Evolutionary conservation across 2,797 vertebrate genomes (phyloP).

Genomic region (Parotocinclus haroldoi): DNA sequence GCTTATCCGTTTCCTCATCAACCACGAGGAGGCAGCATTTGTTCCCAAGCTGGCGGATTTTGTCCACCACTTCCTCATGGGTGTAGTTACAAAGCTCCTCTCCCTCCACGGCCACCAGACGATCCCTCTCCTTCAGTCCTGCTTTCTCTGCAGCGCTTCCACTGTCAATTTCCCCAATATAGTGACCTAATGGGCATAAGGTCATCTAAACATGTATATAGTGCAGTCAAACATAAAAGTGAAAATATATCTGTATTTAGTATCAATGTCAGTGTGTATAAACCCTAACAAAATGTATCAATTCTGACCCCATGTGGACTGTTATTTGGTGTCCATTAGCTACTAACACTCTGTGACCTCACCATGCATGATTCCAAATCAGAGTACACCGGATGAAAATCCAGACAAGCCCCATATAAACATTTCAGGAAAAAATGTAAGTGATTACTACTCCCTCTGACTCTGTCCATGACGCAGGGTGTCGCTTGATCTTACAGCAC

Average conservation of each 20-base stretch:
- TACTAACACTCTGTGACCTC: too few species aligned
- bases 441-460: too few species aligned
- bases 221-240: too few species aligned
- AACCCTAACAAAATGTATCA: not conserved
- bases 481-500: too few species aligned
- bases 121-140: constrained; percentile 79
- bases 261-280: not conserved
- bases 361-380: too few species aligned
- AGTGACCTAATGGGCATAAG: constrained; percentile 71
- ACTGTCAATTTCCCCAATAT: constrained; percentile 77
- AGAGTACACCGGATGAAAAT: too few species aligned
- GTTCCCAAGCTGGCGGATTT: constrained; percentile 71
- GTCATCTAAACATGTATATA: not conserved
- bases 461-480: too few species aligned
- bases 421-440: too few species aligned
- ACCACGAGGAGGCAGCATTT: constrained; percentile 79
- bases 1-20: constrained; percentile 76
- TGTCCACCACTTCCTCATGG: constrained; percentile 80
- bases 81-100: constrained; percentile 67
- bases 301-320: too few species aligned
- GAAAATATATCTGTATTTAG: too few species aligned
- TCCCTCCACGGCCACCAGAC: constrained; percentile 81
- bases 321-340: not conserved
- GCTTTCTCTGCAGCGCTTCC: constrained; percentile 79
- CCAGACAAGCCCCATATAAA: too few species aligned